phyloP scores from a whole-genome alignment of 2,888 invertebrate genomes.

The Phortica okadai region DNA sequence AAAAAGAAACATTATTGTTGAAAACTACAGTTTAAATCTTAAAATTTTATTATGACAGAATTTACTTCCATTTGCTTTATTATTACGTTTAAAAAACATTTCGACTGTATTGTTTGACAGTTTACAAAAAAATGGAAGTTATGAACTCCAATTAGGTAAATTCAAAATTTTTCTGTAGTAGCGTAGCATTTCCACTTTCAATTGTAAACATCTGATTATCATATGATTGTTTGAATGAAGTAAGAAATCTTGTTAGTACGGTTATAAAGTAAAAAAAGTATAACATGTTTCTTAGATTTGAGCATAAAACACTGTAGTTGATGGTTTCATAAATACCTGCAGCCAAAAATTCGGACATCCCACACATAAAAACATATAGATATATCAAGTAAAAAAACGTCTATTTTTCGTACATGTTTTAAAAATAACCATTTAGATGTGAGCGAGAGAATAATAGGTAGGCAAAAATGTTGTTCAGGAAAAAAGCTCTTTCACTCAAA shows the following conservation, averaged over 20 bases:
- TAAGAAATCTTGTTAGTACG: not conserved
- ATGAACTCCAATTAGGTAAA: too few species aligned
- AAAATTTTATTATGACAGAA: not conserved
- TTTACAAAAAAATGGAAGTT: too few species aligned
- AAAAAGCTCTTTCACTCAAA: not conserved
- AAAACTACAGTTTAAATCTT: not conserved
- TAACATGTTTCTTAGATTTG: not conserved
- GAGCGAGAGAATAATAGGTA: conserved; percentile 52
- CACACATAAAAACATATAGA: conserved; percentile 39
- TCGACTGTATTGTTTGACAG: too few species aligned
- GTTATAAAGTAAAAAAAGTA: not conserved
- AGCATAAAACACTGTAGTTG: conserved; percentile 1
- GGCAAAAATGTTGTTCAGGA: too few species aligned
- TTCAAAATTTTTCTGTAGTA: too few species aligned
- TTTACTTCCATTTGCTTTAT: too few species aligned
- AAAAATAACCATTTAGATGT: conserved; percentile 61
- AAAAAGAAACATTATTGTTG: not conserved
- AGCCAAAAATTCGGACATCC: conserved; percentile 47
- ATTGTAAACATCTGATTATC: too few species aligned
- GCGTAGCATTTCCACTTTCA: too few species aligned
- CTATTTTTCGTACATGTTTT: conserved; percentile 58
- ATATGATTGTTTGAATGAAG: not conserved
- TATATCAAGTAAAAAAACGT: conserved; percentile 49
- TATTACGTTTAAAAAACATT: not conserved
- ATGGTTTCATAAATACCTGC: conserved; percentile 59